A percentile compares a stretch with the other conserved stretches of the same genome.
phyloP scores from a whole-genome alignment of 2,797 vertebrate genomes.

The Huso huso region DNA sequence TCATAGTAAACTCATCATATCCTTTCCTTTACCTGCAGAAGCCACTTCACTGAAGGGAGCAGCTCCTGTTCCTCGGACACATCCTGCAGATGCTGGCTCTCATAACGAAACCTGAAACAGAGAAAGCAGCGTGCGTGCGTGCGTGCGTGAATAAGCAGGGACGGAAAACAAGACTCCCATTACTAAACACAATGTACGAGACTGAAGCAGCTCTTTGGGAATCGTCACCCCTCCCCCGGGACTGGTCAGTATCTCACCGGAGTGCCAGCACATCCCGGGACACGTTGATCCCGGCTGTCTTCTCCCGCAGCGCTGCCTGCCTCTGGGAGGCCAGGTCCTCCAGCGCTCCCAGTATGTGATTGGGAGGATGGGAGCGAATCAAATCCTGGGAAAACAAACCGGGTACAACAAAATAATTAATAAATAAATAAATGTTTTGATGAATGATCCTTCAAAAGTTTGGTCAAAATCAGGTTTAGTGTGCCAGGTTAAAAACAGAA shows the following conservation, averaged over 20 bases:
- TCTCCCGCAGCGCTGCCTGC: slow-evolving; percentile 52
- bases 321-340: slow-evolving; percentile 53
- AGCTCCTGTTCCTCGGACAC: slow-evolving; percentile 43
- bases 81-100: slow-evolving; percentile 50
- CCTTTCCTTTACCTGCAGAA: slow-evolving; percentile 52
- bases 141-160: background rate
- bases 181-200: too few relatives aligned
- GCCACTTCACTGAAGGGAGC: slow-evolving; percentile 52
- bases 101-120: slow-evolving; percentile 50
- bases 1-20: too few relatives aligned
- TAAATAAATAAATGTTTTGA: too few relatives aligned
- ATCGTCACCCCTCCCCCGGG: too few relatives aligned
- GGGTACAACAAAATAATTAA: too few relatives aligned
- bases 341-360: slow-evolving; percentile 57
- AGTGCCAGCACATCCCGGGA: slow-evolving; percentile 47
- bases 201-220: too few relatives aligned
- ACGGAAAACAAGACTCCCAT: background rate
- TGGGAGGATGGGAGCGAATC: slow-evolving; percentile 51
- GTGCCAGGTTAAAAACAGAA: too few relatives aligned
- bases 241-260: slow-evolving; percentile 34
- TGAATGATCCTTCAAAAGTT: too few relatives aligned
- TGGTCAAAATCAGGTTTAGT: too few relatives aligned
- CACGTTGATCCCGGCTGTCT: slow-evolving; percentile 47
- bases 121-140: background rate
- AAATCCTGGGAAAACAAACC: slow-evolving; percentile 41